These are phyloP conservation scores for Mirza zaza DNA, from an alignment of 2,113 vertebrate genomes.

Conservation along the genomic window DNA sequence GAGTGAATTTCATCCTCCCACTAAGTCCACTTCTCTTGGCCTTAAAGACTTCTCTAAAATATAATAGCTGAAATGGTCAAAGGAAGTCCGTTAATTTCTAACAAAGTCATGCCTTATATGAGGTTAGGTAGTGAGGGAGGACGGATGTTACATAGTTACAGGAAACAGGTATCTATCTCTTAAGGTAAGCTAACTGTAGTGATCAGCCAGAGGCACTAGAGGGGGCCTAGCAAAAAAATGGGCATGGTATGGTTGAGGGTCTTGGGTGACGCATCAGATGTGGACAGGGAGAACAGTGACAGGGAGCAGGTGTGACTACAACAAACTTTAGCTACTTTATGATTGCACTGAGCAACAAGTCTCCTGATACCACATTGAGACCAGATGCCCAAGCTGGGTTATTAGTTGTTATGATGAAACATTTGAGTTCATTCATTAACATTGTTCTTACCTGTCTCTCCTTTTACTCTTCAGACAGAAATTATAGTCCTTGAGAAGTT, in stretches of 20 bases:
- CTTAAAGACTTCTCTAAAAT: neutral
- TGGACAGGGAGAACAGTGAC: neutral
- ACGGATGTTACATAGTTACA: neutral
- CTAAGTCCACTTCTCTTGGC: neutral
- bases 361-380: neutral
- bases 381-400: neutral
- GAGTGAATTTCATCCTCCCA: neutral
- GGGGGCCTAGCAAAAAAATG: neutral
- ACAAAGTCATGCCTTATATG: neutral
- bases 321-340: neutral
- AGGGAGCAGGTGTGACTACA: neutral
- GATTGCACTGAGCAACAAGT: neutral
- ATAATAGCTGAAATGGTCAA: neutral
- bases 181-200: neutral
- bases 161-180: neutral
- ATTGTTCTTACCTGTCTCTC: neutral
- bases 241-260: neutral
- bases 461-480: too few species aligned
- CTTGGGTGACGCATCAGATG: neutral
- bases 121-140: neutral
- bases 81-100: neutral
- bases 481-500: neutral
- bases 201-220: neutral
- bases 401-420: neutral
- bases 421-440: neutral